Base-by-base conservation (phyloP, 1,140 invertebrate genomes). In the Rhopalosiphum padi region DNA sequence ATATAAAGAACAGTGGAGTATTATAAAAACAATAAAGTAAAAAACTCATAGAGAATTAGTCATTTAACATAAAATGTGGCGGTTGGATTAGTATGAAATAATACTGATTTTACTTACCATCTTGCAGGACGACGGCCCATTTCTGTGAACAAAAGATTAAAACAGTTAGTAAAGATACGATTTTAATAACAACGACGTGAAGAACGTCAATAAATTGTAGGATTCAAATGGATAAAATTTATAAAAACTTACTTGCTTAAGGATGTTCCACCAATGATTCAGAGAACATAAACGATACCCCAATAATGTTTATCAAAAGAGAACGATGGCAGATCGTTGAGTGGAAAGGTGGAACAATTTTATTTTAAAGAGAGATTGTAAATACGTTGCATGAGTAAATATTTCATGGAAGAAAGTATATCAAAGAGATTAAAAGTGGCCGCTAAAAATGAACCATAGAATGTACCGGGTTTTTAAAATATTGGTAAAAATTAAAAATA, bases 101-200 rank as follows among this genome's bases (percentile, higher is more conserved):
- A 9, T 93, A 51, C 55, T 15, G 25, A 22, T 4, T 53, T 43
- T 23, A 94, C 94, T 94, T 91, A 94, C 94, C 94, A 95, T 90
- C 94, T 92, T 22, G 94, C 94, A 55, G 94, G 94, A 92, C 94
- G 94, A 93, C 94, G 94, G 77, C 94, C 94, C 94, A 95, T 95
- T 88, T 94, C 94, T 93, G 88, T 82, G 88, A 90, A 94, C 94
- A 94, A 94, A 94, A 93, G 9, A 85, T 93, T 55, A 91, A 85
- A 37, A 86, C 25, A 53, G 37, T 21, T 85, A n/a, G 11, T 48
- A 82, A 25, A 15, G 51, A 82, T 48, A 51, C n/a, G 23, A 0
- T 82, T 51, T 37, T 21, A 53, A 86, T 21, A 85, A 22, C 1
- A 4, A 86, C 0, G 15, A 43, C 4, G 3, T 4, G 9, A 18